Evolutionary conservation across 1,140 invertebrate genomes (phyloP).

Genomic region (Drosophila athabasca): DNA sequence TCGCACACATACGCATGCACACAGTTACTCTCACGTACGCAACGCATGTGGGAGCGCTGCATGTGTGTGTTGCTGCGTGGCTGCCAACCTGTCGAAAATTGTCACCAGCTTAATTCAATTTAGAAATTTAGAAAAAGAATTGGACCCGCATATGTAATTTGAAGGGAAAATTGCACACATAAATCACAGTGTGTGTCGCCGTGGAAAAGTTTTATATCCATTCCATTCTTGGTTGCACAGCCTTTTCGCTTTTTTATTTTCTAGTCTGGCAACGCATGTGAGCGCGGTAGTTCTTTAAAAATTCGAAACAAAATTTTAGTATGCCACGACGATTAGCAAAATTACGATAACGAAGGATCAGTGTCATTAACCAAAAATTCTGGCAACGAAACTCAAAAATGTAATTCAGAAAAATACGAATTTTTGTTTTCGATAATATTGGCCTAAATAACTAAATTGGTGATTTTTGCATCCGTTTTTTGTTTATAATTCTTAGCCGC

Average conservation of each 20-base stretch:
- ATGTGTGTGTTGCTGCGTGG: not conserved
- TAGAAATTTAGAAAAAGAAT: too few relatives aligned
- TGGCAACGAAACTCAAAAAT: conserved; percentile 31
- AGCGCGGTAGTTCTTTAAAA: too few relatives aligned
- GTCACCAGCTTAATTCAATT: too few relatives aligned
- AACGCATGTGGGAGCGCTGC: too few relatives aligned
- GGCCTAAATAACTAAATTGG: not conserved
- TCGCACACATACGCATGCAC: conserved; percentile 17
- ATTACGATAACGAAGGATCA: too few relatives aligned
- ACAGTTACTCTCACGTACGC: not conserved
- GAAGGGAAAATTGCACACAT: not conserved
- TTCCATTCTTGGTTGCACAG: too few relatives aligned
- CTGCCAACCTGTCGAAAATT: too few relatives aligned
- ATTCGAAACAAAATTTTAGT: too few relatives aligned
- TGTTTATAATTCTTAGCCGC: conserved; percentile 20
- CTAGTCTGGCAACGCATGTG: not conserved
- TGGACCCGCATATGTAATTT: too few relatives aligned
- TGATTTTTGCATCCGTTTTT: not conserved
- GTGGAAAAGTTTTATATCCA: not conserved
- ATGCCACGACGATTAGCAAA: too few relatives aligned
- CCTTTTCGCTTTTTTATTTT: conserved; percentile 14
- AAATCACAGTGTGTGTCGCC: not conserved
- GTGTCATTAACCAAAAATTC: not conserved
- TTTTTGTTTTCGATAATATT: not conserved
- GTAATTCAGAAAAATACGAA: conserved; percentile 28